phyloP scores from a whole-genome alignment of 2,888 invertebrate genomes.

The Drosophila setosimentum region DNA sequence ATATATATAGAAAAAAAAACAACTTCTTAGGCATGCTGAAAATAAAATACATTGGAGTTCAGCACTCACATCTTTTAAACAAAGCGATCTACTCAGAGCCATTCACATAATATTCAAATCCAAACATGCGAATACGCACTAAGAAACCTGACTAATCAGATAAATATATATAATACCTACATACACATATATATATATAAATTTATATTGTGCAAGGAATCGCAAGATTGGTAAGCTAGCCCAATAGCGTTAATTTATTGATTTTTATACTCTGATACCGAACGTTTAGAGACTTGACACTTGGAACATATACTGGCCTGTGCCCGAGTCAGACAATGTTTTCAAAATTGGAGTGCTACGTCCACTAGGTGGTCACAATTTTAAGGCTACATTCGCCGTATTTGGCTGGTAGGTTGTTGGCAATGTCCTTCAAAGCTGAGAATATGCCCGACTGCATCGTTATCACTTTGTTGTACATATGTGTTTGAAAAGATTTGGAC shows the following conservation, averaged over 20 bases:
- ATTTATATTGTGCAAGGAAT: no score
- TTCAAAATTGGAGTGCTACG: no score
- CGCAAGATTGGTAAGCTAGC: no score
- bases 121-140: not conserved
- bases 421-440: not conserved
- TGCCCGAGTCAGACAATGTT: no score
- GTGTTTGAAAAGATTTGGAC: not conserved
- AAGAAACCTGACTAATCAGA: not conserved
- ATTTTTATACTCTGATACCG: no score
- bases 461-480: slow-evolving; percentile 4
- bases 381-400: no score
- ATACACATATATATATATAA: no score
- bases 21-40: not conserved
- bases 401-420: no score
- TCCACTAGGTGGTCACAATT: no score
- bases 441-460: not conserved
- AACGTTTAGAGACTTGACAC: no score
- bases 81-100: not conserved
- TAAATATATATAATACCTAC: not conserved
- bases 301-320: no score
- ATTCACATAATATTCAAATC: not conserved
- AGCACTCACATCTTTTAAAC: not conserved
- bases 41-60: not conserved
- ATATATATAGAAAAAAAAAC: not conserved
- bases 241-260: no score